Conservation (phyloP, 1,140 invertebrate genomes). For the Bombyx mandarina region DNA sequence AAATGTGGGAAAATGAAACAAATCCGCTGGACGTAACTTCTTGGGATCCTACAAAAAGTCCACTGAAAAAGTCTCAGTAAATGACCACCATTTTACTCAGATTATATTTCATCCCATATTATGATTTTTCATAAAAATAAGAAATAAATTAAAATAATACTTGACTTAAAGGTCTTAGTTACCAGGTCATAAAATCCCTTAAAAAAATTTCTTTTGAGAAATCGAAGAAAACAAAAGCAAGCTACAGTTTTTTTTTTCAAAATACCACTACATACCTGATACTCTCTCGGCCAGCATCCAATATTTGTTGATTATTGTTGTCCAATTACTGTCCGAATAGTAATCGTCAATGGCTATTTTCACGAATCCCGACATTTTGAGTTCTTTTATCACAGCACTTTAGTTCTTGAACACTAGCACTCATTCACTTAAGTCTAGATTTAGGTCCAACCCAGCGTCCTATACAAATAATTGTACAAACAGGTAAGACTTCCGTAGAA, state of each 20-base stretch:
- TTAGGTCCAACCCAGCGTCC: background rate
- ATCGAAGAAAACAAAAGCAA: background rate
- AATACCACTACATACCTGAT: constrained; percentile 41
- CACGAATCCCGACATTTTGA: constrained; percentile 69
- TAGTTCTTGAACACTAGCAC: constrained; percentile 17
- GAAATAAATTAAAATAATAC: no score
- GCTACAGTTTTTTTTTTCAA: constrained; percentile 9
- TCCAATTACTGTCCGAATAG: constrained; percentile 70
- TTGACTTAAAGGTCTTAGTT: no score
- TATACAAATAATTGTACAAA: background rate
- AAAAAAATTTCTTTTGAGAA: background rate
- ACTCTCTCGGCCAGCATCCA: constrained; percentile 68
- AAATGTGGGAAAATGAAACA: no score
- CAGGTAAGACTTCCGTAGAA: no score
- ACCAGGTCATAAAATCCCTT: no score
- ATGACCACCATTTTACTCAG: no score
- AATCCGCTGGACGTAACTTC: no score
- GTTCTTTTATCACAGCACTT: constrained; percentile 10
- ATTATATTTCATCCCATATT: no score
- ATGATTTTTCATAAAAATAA: no score
- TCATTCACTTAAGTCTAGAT: constrained; percentile 24
- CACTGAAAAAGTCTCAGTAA: no score
- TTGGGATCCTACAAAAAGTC: no score
- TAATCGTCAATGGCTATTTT: constrained; percentile 70
- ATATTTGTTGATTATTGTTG: constrained; percentile 67